Base-by-base conservation (phyloP, 2,888 invertebrate species). In the Cremastobaeus sp. region DNA sequence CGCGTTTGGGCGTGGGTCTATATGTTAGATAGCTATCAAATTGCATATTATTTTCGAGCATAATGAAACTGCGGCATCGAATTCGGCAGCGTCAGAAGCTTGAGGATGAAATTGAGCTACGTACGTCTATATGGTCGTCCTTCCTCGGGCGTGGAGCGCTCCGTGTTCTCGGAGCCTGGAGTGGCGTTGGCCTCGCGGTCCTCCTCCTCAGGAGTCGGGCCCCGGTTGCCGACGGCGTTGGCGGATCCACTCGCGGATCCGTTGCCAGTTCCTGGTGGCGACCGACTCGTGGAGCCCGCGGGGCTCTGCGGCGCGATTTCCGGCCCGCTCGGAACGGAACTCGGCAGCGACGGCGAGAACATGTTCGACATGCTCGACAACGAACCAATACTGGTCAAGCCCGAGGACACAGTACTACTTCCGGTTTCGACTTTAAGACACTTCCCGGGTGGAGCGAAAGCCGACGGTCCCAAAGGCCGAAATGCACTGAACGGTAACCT, bases 381-480 rank as follows among this genome's bases (percentile, higher is more conserved):
- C 21, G 87, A 86, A 60, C 86, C 82, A 73, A 86, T 82, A 64
- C 85, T 85, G 25, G 87, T 82, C 25, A 87, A 74, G n/a, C 86
- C 86, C 25, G 84, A 80, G 14, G 86, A 83, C 14, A 85, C 83
- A 59, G 78, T 80, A 35, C 79, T 75, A 54, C 77, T 78, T 65
- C 82, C 84, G 70, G 86, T 85, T 68, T 87, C 87, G 60, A 87
- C 82, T 77, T 87, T 87, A 54, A 87, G 82, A 66, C 92, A 92
- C 88, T 93, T 93, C 80, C 86, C 86, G 34, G 92, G 92, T 43
- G 91, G 92, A 81, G 92, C 92, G 86, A 93, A 93, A 15, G 93
- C 93, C 82, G 93, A 93, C 62, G 91, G 90, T 65, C 91, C 90
- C 60, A 91, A 85, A 2, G 91, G 91, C 70, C 91, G 89, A 83